Evolutionary conservation across 1,140 invertebrate genomes (phyloP), one percentile per base, ranked within the genome.

Genomic region (Magallana angulata): DNA sequence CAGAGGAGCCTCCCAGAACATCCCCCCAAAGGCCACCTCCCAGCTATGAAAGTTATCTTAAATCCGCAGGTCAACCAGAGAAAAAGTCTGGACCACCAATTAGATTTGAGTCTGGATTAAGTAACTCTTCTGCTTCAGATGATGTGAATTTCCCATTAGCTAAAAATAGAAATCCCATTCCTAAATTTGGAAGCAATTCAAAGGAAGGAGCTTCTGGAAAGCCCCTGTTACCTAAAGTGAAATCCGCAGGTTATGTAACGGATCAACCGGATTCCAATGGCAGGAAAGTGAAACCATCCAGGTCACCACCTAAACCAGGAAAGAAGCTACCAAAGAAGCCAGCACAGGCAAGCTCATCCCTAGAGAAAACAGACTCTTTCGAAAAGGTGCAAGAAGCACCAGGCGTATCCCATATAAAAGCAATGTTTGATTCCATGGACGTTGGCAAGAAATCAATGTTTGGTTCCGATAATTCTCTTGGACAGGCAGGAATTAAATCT

Each of bases 381-480:
- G 76, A 30, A 36, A 71, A 71, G 57, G 57, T 80, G 59, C 85
- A 82, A 12, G 85, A 87, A 16, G 57, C 85, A 11, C 71, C 83
- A 60, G 71, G 48, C 56, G 85, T 89, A 16, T 68, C 88, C 5
- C 82, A 84, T 5, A 87, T 89, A 64, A 87, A 87, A 85, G 88
- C 88, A 7, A 89, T 89, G 88, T 89, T 89, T 85, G 88, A 89
- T 87, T 60, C 86, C 82, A 89, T 87, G 86, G 82, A 87, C 11
- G 64, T 87, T 18, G 62, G 88, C 7, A 36, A 58, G 30, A 82
- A 82, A 62, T 48, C 81, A 8, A 36, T 64, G 48, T 64, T 59
- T 59, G 81, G 80, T 57, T 58, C 85, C 56, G 58, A 85, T 14
- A 89, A 57, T 87, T 82, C 82, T 57, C 59, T 24, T 18, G 68